Base-by-base conservation (phyloP, 2,888 invertebrate species). In the Athrips mouffetella region DNA sequence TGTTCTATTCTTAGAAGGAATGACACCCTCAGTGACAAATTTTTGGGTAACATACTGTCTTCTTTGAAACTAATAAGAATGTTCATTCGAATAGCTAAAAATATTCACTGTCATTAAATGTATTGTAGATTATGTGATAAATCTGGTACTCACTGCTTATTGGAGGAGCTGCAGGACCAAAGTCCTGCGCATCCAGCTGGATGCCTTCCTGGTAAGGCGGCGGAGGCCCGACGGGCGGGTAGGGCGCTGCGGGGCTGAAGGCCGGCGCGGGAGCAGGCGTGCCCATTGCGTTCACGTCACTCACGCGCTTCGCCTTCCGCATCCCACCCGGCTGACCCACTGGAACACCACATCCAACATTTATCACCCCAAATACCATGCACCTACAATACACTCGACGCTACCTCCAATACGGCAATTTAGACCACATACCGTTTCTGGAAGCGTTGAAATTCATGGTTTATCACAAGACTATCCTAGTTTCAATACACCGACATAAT, bases 221-320 rank as follows among this genome's bases (percentile, higher is more conserved):
- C 2, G 79, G 74, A 0, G 81, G 75, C 0, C 74, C 73, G 7
- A 70, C 61, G 10, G 78, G 65, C 23, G 59, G 67, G 47, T 66
- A 83, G 1, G 66, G 67, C 6, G 76, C 66, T 2, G 61, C 61
- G 0, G 80, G 76, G 49, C 55, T 72, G 53, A 67, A 86, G 1
- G 68, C 65, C 0, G 82, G 76, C 3, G 76, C 54, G 5, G 89
- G 84, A 0, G 85, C 75, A 8, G 90, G 88, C 3, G 73, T 88
- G n/a, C 91, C 93, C 91, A 93, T 90, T 0, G 92, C 91, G 49
- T 90, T 90, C 6, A 93, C 90, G 82, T 93, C 93, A 64, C 91
- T 92, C 10, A 93, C 92, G 41, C 93, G 84, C 73, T 93, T 92
- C 1, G 90, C 83, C 77, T 91, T 92, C 42, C 91, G 85, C 37